Evolutionary conservation across 2,888 invertebrate genomes (phyloP).

Genomic region (Gymnosoma rotundatum): DNA sequence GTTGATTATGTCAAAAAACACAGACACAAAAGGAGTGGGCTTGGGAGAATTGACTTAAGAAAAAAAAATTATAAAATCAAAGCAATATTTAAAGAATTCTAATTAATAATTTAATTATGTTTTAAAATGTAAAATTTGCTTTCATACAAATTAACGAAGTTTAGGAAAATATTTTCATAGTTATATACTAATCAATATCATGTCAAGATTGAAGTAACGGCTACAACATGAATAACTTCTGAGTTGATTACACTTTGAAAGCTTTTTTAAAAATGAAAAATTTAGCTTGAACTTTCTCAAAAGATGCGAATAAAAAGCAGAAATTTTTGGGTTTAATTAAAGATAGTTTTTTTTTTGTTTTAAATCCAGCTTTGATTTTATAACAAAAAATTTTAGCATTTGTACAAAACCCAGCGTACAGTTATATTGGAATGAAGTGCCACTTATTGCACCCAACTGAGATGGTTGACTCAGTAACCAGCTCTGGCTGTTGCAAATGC

Average conservation of each 20-base stretch:
- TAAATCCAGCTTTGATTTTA: neutral
- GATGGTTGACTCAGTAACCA: constrained; percentile 47
- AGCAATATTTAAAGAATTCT: neutral
- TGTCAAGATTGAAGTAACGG: too few relatives aligned
- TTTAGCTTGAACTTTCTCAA: too few relatives aligned
- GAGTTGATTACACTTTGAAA: too few relatives aligned
- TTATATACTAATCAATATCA: too few relatives aligned
- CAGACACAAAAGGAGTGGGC: constrained; percentile 57
- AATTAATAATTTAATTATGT: constrained; percentile 35
- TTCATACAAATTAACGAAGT: neutral
- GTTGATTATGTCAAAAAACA: constrained; percentile 56
- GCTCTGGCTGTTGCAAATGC: constrained; percentile 53
- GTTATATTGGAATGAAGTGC: constrained; percentile 9
- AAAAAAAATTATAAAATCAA: constrained; percentile 25
- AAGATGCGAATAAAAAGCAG: too few relatives aligned
- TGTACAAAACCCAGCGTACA: neutral
- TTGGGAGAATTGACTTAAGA: constrained; percentile 11
- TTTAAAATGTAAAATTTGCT: constrained; percentile 9
- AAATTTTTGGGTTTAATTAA: too few relatives aligned
- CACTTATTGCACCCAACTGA: constrained; percentile 26
- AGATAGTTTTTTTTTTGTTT: too few relatives aligned
- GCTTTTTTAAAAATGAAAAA: too few relatives aligned
- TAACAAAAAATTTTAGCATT: neutral
- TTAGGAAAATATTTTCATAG: too few relatives aligned
- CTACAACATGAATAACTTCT: too few relatives aligned